Conservation (phyloP, 2,113 vertebrate species). For the Mastomys coucha region DNA sequence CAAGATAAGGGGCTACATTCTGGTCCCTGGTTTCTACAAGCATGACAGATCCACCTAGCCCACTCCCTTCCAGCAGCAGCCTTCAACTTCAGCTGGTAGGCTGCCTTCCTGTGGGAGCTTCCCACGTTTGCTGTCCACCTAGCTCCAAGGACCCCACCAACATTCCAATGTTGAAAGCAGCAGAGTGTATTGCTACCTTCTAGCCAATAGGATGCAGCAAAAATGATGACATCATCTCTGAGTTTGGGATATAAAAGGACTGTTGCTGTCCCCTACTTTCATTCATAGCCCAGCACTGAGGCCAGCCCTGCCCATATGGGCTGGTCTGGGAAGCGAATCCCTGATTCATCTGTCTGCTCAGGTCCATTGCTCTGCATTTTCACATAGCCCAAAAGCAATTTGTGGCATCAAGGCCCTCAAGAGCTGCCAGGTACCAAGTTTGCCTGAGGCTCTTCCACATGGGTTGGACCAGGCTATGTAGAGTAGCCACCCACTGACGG, state of each 20-base stretch:
- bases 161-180: neutral
- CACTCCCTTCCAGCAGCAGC: neutral
- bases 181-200: neutral
- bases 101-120: neutral
- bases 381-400: neutral
- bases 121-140: neutral
- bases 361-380: neutral
- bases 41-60: neutral
- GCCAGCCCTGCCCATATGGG: neutral
- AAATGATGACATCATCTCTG: neutral
- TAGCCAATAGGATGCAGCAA: neutral
- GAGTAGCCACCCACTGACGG: neutral
- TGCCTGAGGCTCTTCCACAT: rapidly evolving
- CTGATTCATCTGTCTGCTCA: neutral
- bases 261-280: neutral
- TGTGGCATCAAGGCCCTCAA: neutral
- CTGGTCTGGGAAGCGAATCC: neutral
- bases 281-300: neutral
- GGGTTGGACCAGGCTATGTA: rapidly evolving
- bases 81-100: neutral
- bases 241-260: neutral
- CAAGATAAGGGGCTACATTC: neutral
- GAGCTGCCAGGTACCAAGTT: rapidly evolving
- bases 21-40: neutral
- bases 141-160: neutral